A percentile compares a stretch with the other conserved stretches of the same genome.
phyloP scores from a whole-genome alignment of 2,113 vertebrate species.

The Tragelaphus buxtoni region DNA sequence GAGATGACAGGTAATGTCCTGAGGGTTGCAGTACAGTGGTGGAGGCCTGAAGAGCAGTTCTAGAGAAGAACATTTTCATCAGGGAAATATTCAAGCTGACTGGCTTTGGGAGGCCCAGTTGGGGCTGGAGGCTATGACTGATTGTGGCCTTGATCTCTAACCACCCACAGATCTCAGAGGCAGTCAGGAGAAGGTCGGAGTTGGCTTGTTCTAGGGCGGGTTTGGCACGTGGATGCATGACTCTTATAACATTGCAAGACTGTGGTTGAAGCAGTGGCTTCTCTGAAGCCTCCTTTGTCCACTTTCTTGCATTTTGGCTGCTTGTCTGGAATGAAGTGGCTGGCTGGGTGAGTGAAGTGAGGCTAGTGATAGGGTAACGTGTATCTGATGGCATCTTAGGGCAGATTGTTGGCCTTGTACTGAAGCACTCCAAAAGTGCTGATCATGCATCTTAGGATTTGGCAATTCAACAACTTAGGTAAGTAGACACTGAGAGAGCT shows the following conservation, averaged over 20 bases:
- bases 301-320: neutral
- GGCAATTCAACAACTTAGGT: neutral
- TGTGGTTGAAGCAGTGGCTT: neutral
- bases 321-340: neutral
- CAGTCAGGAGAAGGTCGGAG: neutral
- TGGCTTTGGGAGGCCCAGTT: neutral
- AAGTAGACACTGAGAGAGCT: neutral
- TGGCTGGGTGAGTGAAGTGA: neutral
- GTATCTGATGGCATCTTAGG: neutral
- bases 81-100: neutral
- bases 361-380: neutral
- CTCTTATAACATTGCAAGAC: neutral
- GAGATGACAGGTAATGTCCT: neutral
- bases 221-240: neutral
- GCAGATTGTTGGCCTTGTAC: neutral
- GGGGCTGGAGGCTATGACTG: neutral
- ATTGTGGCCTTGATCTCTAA: neutral
- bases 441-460: neutral
- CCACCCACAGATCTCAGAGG: neutral
- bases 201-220: neutral
- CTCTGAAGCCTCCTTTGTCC: neutral
- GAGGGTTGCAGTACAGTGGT: neutral
- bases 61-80: neutral
- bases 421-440: neutral
- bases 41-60: neutral